Base-by-base conservation (phyloP, 2,888 invertebrate species). In the Eumacrocentrus americanus region DNA sequence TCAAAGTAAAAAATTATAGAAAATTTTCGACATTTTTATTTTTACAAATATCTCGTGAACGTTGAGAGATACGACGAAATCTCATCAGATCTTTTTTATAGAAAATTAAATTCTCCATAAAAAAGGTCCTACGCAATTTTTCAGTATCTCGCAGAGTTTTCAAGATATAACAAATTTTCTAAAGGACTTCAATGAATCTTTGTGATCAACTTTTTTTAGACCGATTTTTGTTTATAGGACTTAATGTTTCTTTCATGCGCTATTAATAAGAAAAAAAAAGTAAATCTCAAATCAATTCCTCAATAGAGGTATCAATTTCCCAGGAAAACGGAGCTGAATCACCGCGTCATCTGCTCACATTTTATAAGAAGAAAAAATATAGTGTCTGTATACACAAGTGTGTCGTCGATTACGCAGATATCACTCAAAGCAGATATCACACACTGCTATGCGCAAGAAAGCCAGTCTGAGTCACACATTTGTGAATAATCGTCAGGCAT, bases 401-500 rank as follows among this genome's bases (percentile, higher is more conserved):
- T 12, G 25, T 4, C 29, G 12, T 46, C 12, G n/a, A n/a, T n/a
- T n/a, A n/a, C n/a, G 22, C 46, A 22, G 20, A 22, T 23, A 23
- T 46, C 25, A 44, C 18, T 44, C 44, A 20, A 46, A 46, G 11
- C 25, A n/a, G n/a, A n/a, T n/a, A n/a, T n/a, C 23, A 11, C 14
- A 11, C 22, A 25, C 46, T 25, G 42, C 9, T 20, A 42, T 20
- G 46, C 23, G 46, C 12, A 20, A 46, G 46, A 11, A 23, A 12
- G 25, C 25, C n/a, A 23, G 25, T n/a, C 12, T 46, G 46, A 46
- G 46, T 46, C 46, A 46, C n/a, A n/a, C 22, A 44, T 12, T 23
- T 23, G 12, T 46, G 46, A 46, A 46, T 46, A 46, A 46, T 46
- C 46, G 25, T 23, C 23, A 22, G 46, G 46, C n/a, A 46, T 46